A percentile compares a stretch with the other conserved stretches of the same genome.
Evolutionary conservation across 2,797 vertebrate species (phyloP).

Genomic region (Ptychobarbus kaznakovi): DNA sequence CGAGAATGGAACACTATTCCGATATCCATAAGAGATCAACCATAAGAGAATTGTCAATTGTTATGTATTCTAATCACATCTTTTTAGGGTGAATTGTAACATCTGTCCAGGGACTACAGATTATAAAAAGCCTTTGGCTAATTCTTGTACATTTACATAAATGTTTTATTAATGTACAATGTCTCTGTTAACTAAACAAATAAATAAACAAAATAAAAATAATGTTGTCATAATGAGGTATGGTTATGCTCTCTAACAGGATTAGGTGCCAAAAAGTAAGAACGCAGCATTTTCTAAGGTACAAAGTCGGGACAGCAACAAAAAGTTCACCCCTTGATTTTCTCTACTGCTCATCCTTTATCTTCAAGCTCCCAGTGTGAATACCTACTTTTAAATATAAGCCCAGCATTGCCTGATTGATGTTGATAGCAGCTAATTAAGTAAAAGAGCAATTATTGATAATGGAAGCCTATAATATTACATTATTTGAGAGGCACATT

Average conservation of each 20-base stretch:
- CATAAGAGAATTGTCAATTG: no score
- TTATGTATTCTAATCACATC: no score
- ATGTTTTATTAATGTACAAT: no score
- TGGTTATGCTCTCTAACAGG: constrained; percentile 62
- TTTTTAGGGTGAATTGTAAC: no score
- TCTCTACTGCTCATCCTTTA: constrained; percentile 24
- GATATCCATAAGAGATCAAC: no score
- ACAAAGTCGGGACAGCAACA: constrained; percentile 22
- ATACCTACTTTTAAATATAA: constrained; percentile 12
- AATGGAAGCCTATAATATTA: constrained; percentile 54
- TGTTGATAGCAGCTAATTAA: constrained; percentile 57
- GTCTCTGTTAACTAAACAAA: no score
- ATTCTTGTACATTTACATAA: no score
- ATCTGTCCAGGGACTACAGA: no score
- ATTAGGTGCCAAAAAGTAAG: constrained; percentile 61
- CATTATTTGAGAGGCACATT: constrained; percentile 50
- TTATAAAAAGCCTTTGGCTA: no score
- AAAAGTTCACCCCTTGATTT: constrained; percentile 22
- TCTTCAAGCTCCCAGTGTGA: constrained; percentile 27
- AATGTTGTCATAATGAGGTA: constrained; percentile 65
- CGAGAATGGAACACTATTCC: no score
- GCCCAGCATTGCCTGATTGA: constrained; percentile 14
- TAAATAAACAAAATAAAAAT: constrained; percentile 44
- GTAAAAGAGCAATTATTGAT: constrained; percentile 57
- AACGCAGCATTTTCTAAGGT: constrained; percentile 61